These are phyloP conservation scores for Ophion costatus DNA, from an alignment of 2,888 invertebrate genomes.

Conservation along the genomic window DNA sequence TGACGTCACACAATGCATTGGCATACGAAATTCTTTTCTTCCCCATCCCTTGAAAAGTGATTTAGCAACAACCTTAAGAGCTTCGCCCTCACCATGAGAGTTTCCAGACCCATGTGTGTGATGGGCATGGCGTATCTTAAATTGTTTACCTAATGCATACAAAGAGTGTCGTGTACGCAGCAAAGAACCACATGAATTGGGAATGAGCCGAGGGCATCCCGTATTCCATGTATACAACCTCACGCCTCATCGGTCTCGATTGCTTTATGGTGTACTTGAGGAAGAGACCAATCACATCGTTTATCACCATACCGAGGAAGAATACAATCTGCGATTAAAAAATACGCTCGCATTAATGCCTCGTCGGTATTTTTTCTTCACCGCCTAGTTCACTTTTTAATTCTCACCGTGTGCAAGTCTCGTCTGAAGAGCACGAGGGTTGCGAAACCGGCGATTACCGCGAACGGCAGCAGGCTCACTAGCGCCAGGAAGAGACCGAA, in stretches of 20 bases:
- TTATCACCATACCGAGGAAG: conserved; percentile 90
- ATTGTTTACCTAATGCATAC: conserved; percentile 91
- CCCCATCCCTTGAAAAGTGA: too few species aligned
- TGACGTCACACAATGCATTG: too few species aligned
- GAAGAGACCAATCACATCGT: conserved; percentile 91
- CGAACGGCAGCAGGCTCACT: conserved; percentile 92
- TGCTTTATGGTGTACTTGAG: conserved; percentile 93
- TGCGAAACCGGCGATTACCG: conserved; percentile 92
- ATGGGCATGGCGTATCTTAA: neutral
- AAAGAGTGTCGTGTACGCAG: conserved; percentile 93
- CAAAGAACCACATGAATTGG: conserved; percentile 96
- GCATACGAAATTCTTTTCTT: too few species aligned
- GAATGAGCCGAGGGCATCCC: conserved; percentile 97
- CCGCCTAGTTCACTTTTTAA: neutral
- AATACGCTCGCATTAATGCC: neutral
- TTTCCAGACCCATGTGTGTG: too few species aligned
- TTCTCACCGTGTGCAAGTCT: conserved; percentile 95
- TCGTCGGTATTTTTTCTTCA: neutral
- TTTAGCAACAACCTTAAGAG: too few species aligned
- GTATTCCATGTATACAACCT: conserved; percentile 89
- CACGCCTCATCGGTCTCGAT: conserved; percentile 89
- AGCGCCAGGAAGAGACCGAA: conserved; percentile 93
- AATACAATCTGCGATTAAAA: conserved; percentile 90
- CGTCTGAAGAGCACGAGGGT: conserved; percentile 94
- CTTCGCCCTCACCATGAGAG: too few species aligned